Evolutionary conservation across 37 sponge, comb jelly and placozoan species (phyloP).

Genomic region (Cliona cf. orientalis): DNA sequence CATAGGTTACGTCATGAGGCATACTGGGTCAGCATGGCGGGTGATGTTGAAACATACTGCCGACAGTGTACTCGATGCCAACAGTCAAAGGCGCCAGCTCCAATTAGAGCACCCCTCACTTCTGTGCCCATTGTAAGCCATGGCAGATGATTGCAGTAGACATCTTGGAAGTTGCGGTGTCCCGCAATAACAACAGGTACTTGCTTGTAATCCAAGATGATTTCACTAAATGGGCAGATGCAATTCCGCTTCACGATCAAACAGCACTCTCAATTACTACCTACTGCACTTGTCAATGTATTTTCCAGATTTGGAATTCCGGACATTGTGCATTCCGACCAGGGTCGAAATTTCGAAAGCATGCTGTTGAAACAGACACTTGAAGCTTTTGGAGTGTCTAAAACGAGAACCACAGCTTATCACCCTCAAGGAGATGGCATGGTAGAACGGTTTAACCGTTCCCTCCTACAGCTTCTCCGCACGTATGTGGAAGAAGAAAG

Average conservation of each 20-base stretch:
- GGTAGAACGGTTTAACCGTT: conserved; percentile 70
- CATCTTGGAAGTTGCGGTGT: conserved; percentile 56
- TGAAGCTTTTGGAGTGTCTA: conserved; percentile 49
- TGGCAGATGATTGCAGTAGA: conserved; percentile 59
- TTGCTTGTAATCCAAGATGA: conserved; percentile 59
- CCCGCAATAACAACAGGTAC: conserved; percentile 49
- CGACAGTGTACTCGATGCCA: conserved; percentile 46
- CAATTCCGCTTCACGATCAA: conserved; percentile 59
- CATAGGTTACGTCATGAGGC: conserved; percentile 20
- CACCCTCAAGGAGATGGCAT: conserved; percentile 75
- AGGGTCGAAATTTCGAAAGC: conserved; percentile 70
- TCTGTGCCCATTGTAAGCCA: no score
- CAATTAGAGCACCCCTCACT: conserved; percentile 11
- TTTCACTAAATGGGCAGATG: conserved; percentile 70
- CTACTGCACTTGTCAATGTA: conserved; percentile 16
- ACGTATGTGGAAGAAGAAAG: conserved; percentile 32
- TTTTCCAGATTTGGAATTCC: conserved; percentile 30
- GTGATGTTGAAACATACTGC: conserved; percentile 42
- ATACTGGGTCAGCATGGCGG: conserved; percentile 68
- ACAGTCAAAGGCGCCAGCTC: conserved; percentile 11
- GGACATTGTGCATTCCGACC: conserved; percentile 57
- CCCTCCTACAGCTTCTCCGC: conserved; percentile 51
- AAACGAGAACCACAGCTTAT: conserved; percentile 45
- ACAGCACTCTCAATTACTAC: conserved; percentile 30
- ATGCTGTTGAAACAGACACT: conserved; percentile 15